Conservation (phyloP, 1,140 invertebrate species). For the Solenopsis invicta region DNA sequence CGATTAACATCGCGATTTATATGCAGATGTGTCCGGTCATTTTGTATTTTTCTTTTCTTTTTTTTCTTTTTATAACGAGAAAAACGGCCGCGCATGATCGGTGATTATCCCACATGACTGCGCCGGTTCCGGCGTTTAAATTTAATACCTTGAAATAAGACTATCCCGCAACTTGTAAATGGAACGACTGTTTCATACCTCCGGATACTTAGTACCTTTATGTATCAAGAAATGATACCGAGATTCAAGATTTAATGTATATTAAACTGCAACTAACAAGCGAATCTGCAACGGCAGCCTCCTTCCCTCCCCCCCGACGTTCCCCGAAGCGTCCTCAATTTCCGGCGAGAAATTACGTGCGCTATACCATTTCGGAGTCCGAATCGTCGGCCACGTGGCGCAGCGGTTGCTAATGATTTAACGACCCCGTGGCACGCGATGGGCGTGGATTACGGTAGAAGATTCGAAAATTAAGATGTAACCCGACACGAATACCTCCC, state of each 20-base stretch:
- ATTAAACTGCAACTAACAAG: neutral
- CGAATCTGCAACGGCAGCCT: neutral
- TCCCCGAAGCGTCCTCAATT: constrained; percentile 12
- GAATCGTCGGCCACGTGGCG: constrained; percentile 77
- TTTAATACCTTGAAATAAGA: constrained; percentile 8
- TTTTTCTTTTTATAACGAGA: constrained; percentile 13
- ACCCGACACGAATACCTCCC: constrained; percentile 68
- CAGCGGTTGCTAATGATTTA: constrained; percentile 81
- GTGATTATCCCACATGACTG: constrained; percentile 9
- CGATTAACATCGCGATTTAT: constrained; percentile 69
- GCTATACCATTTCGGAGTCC: constrained; percentile 51
- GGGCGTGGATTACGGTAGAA: constrained; percentile 79
- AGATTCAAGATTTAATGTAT: neutral
- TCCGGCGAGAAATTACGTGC: constrained; percentile 71
- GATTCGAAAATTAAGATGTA: constrained; percentile 81
- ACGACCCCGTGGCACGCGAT: constrained; percentile 82
- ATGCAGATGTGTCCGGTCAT: constrained; percentile 37
- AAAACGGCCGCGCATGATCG: neutral
- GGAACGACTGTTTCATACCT: neutral
- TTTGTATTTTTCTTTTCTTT: too few relatives aligned
- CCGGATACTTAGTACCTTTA: neutral
- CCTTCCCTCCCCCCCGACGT: too few relatives aligned
- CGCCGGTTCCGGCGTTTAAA: neutral
- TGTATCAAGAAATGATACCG: neutral
- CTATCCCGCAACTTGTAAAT: neutral